A percentile compares a stretch with the other conserved stretches of the same genome.
These are phyloP conservation scores for Sylvia atricapilla DNA, from an alignment of 2,113 vertebrate species.

Conservation along the genomic window DNA sequence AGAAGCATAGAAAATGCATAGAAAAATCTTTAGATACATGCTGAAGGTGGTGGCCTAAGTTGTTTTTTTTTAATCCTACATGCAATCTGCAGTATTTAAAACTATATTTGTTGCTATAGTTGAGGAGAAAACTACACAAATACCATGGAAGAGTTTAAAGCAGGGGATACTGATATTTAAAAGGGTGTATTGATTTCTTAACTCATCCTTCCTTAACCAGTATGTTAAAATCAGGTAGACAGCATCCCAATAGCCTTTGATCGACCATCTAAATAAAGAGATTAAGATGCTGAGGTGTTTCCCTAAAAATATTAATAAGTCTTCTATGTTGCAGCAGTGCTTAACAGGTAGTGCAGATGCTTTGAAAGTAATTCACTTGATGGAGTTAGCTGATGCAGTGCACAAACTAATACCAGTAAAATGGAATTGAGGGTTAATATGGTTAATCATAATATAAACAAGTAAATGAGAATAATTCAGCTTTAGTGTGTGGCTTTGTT, in stretches of 20 bases:
- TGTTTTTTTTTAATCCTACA: neutral
- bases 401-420: neutral
- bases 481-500: neutral
- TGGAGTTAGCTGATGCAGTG: neutral
- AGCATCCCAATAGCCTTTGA: neutral
- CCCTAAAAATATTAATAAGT: neutral
- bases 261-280: neutral
- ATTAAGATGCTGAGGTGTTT: neutral
- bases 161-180: neutral
- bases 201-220: neutral
- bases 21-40: neutral
- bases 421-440: neutral
- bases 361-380: neutral
- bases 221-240: neutral
- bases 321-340: neutral
- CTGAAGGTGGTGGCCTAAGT: neutral
- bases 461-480: neutral
- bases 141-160: neutral
- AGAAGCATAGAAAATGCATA: neutral
- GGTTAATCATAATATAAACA: neutral
- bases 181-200: neutral
- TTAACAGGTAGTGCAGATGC: neutral
- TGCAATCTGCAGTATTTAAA: neutral
- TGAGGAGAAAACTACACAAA: neutral
- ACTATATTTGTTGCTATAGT: neutral